Base-by-base conservation (phyloP, 1,140 invertebrate genomes). In the Cheumatopsyche charites region DNA sequence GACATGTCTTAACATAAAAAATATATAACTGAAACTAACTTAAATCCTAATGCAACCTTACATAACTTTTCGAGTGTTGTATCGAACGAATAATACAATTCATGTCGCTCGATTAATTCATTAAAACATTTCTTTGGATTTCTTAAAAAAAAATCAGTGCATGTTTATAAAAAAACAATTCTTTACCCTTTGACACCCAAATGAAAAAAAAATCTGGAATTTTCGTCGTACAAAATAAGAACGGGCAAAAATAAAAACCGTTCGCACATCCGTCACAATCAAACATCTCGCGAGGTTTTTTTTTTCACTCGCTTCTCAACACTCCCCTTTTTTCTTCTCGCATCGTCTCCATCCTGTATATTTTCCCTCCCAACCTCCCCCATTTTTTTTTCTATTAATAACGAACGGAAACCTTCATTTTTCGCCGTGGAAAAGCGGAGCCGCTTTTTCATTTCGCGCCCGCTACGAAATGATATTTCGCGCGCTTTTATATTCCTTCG, bases 201-300 rank as follows among this genome's bases (percentile, higher is more conserved):
- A n/a, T n/a, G n/a, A n/a, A 36, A 55, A 5, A 23, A 55, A 21
- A 55, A 55, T 47, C 43, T 47, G 4, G 13, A 47, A 47, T 47
- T 47, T 47, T 47, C 43, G 13, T 15, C 43, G 13, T 13, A 23
- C 12, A 25, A 26, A 58, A 58, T n/a, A n/a, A 58, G 25, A 58
- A 58, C 13, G 55, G n/a, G 13, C 12, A 23, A 58, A 58, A 58
- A 58, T 58, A 58, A 58, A 58, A 58, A 58, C 55, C 55, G 19
- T 58, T 58, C 21, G 55, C 55, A 58, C 55, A 58, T 58, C 55
- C 55, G 55, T 58, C 55, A 58, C 55, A 58, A 58, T 58, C 55
- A 58, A 58, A 58, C 55, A n/a, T 58, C 55, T 58, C 55, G 55
- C 21, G 23, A 5, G 4, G 21, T 23, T 26, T 58, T 58, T 58